Conservation (phyloP, 2,113 vertebrate genomes). For the Anguilla rostrata region DNA sequence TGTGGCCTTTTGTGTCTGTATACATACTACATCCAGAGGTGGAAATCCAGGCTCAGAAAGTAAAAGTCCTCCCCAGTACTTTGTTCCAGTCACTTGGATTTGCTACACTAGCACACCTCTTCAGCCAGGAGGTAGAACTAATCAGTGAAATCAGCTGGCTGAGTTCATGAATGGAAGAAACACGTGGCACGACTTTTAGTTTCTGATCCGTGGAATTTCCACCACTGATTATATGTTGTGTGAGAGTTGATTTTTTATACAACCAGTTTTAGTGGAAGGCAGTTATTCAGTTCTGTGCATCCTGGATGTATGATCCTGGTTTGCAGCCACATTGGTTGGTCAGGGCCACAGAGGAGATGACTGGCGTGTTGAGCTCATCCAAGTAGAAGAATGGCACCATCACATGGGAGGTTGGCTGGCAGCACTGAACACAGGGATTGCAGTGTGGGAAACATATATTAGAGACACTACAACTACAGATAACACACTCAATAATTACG, state of each 20-base stretch:
- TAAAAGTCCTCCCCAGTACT: too few species aligned
- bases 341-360: conserved; percentile 56
- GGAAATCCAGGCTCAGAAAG: too few species aligned
- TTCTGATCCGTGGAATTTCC: too few species aligned
- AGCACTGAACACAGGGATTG: conserved; percentile 38
- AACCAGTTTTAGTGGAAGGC: neutral
- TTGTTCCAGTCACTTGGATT: too few species aligned
- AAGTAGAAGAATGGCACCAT: conserved; percentile 58
- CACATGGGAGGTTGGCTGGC: conserved; percentile 45
- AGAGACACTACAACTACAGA: neutral
- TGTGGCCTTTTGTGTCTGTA: neutral
- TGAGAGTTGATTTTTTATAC: neutral
- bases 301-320: conserved; percentile 17
- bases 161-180: too few species aligned
- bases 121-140: too few species aligned
- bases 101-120: too few species aligned
- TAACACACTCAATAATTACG: neutral
- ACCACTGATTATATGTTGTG: neutral
- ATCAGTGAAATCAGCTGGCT: too few species aligned
- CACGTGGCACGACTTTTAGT: too few species aligned
- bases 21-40: neutral
- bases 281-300: conserved; percentile 36
- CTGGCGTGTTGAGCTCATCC: conserved; percentile 48
- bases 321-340: conserved; percentile 56
- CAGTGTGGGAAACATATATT: neutral